Evolutionary conservation across 2,888 invertebrate genomes (phyloP), one percentile per base, ranked within the genome.

Genomic region (Periphyllus acericola): DNA sequence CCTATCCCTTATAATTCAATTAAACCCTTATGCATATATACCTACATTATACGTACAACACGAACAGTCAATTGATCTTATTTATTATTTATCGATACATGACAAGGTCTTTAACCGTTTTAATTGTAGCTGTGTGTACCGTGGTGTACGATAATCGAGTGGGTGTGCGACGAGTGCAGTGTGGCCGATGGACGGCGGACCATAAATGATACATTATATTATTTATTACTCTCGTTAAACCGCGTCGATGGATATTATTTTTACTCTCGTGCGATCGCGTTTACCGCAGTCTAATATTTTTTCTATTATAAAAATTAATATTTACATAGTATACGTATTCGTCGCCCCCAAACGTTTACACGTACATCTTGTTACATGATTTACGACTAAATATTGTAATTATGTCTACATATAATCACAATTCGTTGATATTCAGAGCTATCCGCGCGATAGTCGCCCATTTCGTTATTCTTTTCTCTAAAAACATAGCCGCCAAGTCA

Each of bases 361-460:
- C 14, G 25, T 46, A 81, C 52, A 40, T 17, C 1, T 1, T 46
- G 14, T 46, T 14, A 32, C n/a, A 52, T 83, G 83, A 83, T 83
- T 83, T 83, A 83, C 74, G n/a, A 29, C 55, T 21, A 3, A n/a
- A 83, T 36, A 83, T 71, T 36, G 55, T 60, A 74, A 83, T 74
- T 83, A 83, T 74, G 83, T 74, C 83, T 55, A 19, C 52, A 72
- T 25, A 46, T 46, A 46, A 72, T 36, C 55, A 55, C 74, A 17
- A 74, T 55, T 55, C 55, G 83, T 83, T 83, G 74, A 83, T 74
- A 74, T 74, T 83, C n/a, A 74, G 52, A 74, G 74, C 29, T 52
- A 32, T n/a, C n/a, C n/a, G n/a, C 68, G 25, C n/a, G 19, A 3
- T 25, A 11, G 25, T 60, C 21, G 25, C 36, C 74, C 60, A 8